Percentiles rank a stretch among this genome's conserved stretches.
phyloP scores from a whole-genome alignment of 2,797 vertebrate species.

The Mormyrus proboscirostris region DNA sequence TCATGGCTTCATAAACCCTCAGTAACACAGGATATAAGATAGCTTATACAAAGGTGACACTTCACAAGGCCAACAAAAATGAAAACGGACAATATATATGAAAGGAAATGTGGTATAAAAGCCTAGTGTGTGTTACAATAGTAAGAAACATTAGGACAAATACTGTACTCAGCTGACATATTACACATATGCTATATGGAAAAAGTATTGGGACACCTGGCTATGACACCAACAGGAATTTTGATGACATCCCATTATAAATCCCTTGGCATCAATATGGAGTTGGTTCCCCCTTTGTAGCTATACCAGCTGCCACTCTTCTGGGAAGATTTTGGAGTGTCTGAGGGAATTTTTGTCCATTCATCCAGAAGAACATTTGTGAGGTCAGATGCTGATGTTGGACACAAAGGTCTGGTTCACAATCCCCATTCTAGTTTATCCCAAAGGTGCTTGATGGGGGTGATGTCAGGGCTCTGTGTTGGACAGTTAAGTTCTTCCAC shows the following conservation, averaged over 20 bases:
- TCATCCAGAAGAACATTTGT: not conserved
- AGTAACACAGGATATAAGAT: slow-evolving; percentile 8
- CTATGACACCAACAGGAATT: not conserved
- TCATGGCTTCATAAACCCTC: not conserved
- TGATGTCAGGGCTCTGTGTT: not conserved
- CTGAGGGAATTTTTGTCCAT: not conserved
- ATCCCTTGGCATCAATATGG: not conserved
- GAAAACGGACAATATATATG: not conserved
- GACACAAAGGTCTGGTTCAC: not conserved
- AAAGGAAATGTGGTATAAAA: not conserved
- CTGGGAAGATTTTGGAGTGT: not conserved
- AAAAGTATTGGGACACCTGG: not conserved
- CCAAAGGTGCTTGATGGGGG: not conserved
- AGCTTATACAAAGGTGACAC: slow-evolving; percentile 20
- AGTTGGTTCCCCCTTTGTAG: not conserved
- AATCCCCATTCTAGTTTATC: not conserved
- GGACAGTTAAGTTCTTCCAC: not conserved
- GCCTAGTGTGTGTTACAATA: not conserved
- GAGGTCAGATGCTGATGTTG: not conserved
- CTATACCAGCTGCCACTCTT: not conserved
- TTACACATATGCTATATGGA: not conserved
- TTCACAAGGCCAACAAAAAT: not conserved
- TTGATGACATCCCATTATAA: not conserved
- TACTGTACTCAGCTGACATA: not conserved
- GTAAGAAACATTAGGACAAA: not conserved